Conservation (phyloP, 2,113 vertebrate species). For the Maccullochella peelii region DNA sequence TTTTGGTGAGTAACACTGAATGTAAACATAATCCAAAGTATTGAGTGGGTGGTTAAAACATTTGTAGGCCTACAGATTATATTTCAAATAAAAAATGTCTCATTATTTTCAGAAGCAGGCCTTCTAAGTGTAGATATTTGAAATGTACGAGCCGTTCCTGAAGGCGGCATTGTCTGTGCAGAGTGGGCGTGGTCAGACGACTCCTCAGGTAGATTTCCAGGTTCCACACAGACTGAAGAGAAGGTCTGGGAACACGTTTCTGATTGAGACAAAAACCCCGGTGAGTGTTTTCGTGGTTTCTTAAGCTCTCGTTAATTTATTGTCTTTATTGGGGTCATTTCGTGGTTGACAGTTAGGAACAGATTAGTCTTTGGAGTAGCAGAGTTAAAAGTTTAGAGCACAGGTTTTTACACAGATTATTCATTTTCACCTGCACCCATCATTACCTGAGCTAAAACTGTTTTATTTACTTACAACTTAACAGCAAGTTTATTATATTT, state of each 20-base stretch:
- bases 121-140: neutral
- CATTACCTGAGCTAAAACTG: neutral
- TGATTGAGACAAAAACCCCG: neutral
- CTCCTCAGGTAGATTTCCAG: neutral
- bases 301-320: neutral
- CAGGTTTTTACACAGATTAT: too few relatives aligned
- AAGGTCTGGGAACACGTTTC: slow-evolving; percentile 26
- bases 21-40: too few relatives aligned
- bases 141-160: slow-evolving; percentile 28
- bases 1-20: too few relatives aligned
- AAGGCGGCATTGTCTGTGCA: neutral
- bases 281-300: slow-evolving; percentile 22
- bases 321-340: neutral
- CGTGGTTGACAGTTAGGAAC: neutral
- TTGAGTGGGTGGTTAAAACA: neutral
- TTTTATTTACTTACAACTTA: too few relatives aligned
- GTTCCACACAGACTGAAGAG: neutral
- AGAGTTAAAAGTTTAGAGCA: neutral
- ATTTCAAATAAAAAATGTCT: too few relatives aligned
- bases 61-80: neutral
- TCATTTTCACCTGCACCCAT: too few relatives aligned
- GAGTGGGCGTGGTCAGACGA: slow-evolving; percentile 35
- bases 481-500: neutral
- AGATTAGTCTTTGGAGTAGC: neutral
- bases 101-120: too few relatives aligned